Conservation (phyloP, 1,140 invertebrate genomes). For the Heliconius nattereri region DNA sequence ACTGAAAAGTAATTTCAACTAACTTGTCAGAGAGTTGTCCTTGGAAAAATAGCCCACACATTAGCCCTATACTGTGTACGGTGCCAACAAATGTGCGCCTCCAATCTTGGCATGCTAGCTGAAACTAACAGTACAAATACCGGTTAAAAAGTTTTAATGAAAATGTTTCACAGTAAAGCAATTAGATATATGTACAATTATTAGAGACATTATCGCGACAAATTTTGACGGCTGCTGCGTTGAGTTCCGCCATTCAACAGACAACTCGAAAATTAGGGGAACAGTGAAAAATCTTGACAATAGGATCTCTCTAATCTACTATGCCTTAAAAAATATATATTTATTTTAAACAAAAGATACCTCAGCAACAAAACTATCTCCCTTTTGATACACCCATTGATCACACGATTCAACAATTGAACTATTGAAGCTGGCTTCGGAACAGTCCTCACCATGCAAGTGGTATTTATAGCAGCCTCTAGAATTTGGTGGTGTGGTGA, state of each 20-base stretch:
- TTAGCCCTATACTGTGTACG: constrained; percentile 73
- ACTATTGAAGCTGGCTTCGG: constrained; percentile 38
- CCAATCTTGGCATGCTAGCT: constrained; percentile 63
- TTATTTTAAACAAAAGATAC: constrained; percentile 8
- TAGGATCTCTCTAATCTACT: too few relatives aligned
- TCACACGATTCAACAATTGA: constrained; percentile 42
- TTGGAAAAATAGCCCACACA: constrained; percentile 57
- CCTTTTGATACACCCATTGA: constrained; percentile 42
- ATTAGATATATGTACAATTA: neutral
- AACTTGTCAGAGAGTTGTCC: constrained; percentile 65
- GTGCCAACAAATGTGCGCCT: constrained; percentile 78
- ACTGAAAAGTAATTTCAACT: constrained; percentile 22
- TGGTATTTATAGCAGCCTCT: constrained; percentile 43
- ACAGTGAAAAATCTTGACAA: too few relatives aligned
- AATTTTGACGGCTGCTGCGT: too few relatives aligned
- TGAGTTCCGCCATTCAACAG: too few relatives aligned
- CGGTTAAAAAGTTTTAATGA: neutral
- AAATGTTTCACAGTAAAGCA: neutral
- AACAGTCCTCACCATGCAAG: constrained; percentile 36
- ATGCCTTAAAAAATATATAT: neutral
- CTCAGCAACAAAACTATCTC: constrained; percentile 49
- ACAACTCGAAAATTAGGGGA: too few relatives aligned
- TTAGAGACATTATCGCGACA: too few relatives aligned
- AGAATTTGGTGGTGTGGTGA: constrained; percentile 37
- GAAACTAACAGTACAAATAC: constrained; percentile 46